These are phyloP conservation scores for Rhabdomys dilectus DNA, from an alignment of 2,113 vertebrate genomes.

Conservation along the genomic window DNA sequence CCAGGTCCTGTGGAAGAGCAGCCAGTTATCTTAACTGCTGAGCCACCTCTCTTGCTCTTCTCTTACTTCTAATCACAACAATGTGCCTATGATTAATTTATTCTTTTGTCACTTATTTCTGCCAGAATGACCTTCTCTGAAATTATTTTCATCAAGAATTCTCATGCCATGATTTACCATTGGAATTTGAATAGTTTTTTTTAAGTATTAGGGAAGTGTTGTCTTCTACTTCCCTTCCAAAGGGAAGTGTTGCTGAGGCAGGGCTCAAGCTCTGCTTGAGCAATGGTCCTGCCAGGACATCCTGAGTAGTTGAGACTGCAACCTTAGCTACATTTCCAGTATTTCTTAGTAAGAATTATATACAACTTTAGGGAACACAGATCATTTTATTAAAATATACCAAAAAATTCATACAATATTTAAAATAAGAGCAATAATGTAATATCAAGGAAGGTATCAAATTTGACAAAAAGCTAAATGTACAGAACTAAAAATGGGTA, in stretches of 20 bases:
- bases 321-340: not conserved
- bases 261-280: not conserved
- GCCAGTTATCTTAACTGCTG: not conserved
- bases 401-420: slow-evolving; percentile 4
- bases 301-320: not conserved
- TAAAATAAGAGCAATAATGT: not conserved
- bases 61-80: slow-evolving; percentile 37
- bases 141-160: slow-evolving; percentile 61
- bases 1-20: not conserved
- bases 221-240: not conserved
- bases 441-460: not conserved
- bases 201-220: not conserved
- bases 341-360: slow-evolving; percentile 32
- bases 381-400: slow-evolving; percentile 12
- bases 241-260: not conserved
- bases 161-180: not conserved
- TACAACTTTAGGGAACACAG: not conserved
- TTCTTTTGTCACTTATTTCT: slow-evolving; percentile 36
- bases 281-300: not conserved
- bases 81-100: not conserved
- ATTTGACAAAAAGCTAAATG: slow-evolving; percentile 38
- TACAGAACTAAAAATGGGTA: not conserved
- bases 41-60: not conserved
- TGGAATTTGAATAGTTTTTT: slow-evolving; percentile 40
- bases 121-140: not conserved